Evolutionary conservation across 1,140 invertebrate genomes (phyloP), one percentile per base, ranked within the genome.

Genomic region (Bombus consobrinus): DNA sequence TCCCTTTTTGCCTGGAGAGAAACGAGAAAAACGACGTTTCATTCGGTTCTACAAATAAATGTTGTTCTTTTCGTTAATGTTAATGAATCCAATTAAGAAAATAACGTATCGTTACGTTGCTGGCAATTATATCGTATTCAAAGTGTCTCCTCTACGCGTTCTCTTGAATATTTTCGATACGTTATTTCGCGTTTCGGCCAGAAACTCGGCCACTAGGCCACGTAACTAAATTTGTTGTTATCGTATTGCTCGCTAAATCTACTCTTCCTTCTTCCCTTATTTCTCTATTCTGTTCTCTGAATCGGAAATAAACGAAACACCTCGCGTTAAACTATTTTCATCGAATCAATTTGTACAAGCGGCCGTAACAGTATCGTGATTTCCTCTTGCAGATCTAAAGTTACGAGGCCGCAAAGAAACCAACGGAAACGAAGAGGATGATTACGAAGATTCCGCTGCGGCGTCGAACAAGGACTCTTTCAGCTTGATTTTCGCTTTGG

Each of bases 391-490:
- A 95, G 95, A 95, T 80, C 89, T 93, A 43, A 94, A 94, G 64
- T 87, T 93, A 4, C 94, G 94, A 53, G 91, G 92, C 74, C 92
- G 91, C 10, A 93, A 94, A 82, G 93, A 94, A 86, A 91, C 92
- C 68, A 88, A 78, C 59, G 91, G 89, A n/a, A 91, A 92, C 71
- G 91, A 89, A 4, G 93, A 90, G 37, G 94, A 94, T 57, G 94
- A 95, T 79, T 94, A 94, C 80, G 93, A 93, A 0, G 92, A 94
- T 76, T 94, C 93, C 3, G 91, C 92, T n/a, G 87, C 91, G 25
- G 82, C 90, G 69, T 83, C 74, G 69, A 88, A 80, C 47, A 83
- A 82, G 34, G 88, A 77, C 78, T 91, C 88, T 85, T 88, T 85
- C 53, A 80, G 39, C 74, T 72, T 84, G 75, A 80, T 92, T 22